Base-by-base conservation (phyloP, 1,140 invertebrate species). In the Arctopsyche grandis region DNA sequence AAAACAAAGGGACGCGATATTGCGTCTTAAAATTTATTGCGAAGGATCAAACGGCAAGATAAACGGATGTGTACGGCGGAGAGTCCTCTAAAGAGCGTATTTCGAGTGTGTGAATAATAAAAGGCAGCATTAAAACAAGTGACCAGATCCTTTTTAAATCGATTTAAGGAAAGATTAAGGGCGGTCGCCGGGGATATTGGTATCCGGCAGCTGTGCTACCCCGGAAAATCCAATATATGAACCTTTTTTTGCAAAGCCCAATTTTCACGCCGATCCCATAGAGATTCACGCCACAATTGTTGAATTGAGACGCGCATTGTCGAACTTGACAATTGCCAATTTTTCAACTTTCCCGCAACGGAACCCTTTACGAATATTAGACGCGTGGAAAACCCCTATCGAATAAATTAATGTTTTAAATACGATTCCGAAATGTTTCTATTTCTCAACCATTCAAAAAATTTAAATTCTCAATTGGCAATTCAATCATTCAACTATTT, bases 91-190 rank as follows among this genome's bases (percentile, higher is more conserved):
- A 38, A 38, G 29, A 38, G 29, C 29, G 29, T 4, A 7, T 1
- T 7, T 38, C 29, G 29, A 38, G 29, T 38, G 48, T 52, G 10
- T 52, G 48, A 52, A 52, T 52, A 52, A 52, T 52, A 52, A 52
- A 52, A 52, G 48, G 16, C 3, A 52, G 12, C 48, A 52, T 52
- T 52, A 14, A 52, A 52, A 52, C 48, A 52, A 16, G 48, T 52
- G 48, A 52, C 48, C 48, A 52, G 16, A 52, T 12, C 63, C 19
- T 66, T 29, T 66, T 66, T 66, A 22, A 66, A 66, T 66, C 63
- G 63, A 22, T 66, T 66, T 66, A 66, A 66, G 63, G 63, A 12
- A 66, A 66, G 63, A 66, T 66, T 66, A 66, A 66, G 63, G 63
- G 14, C 63, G 63, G 21, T 66, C 24, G 24, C 63, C 24, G 22